Conservation (phyloP, 2,113 vertebrate genomes). For the Nothobranchius furzeri region DNA sequence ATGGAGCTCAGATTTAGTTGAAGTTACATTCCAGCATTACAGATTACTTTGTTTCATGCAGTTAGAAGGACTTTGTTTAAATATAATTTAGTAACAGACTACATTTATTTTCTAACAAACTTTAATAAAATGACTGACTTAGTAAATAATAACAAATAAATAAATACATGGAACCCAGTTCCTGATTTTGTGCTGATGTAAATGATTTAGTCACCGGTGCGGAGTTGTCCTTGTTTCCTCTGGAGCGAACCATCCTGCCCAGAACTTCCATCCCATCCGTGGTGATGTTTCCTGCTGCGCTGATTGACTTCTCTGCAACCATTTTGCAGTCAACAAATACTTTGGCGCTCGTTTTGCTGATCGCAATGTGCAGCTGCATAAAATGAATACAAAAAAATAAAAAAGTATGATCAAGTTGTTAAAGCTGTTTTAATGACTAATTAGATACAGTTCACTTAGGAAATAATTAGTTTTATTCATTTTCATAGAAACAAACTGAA, state of each 20-base stretch:
- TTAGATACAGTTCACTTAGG: neutral
- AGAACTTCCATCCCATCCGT: conserved; percentile 89
- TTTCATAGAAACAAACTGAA: too few relatives aligned
- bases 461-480: neutral
- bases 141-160: neutral
- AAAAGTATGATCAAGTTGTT: neutral
- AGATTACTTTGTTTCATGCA: neutral
- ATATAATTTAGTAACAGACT: neutral
- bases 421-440: neutral
- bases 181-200: neutral
- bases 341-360: conserved; percentile 88
- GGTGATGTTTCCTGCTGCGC: conserved; percentile 90
- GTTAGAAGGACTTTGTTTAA: neutral
- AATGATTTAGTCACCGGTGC: conserved; percentile 81
- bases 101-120: neutral
- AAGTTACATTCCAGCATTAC: neutral
- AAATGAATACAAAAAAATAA: conserved; percentile 16
- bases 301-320: conserved; percentile 86
- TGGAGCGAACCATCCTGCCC: conserved; percentile 91
- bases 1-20: neutral
- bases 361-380: conserved; percentile 86
- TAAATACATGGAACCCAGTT: neutral
- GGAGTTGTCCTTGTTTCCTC: conserved; percentile 87
- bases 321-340: conserved; percentile 92
- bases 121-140: neutral